These are phyloP conservation scores for Heliothis peltigera DNA, from an alignment of 2,888 invertebrate genomes.

Conservation along the genomic window DNA sequence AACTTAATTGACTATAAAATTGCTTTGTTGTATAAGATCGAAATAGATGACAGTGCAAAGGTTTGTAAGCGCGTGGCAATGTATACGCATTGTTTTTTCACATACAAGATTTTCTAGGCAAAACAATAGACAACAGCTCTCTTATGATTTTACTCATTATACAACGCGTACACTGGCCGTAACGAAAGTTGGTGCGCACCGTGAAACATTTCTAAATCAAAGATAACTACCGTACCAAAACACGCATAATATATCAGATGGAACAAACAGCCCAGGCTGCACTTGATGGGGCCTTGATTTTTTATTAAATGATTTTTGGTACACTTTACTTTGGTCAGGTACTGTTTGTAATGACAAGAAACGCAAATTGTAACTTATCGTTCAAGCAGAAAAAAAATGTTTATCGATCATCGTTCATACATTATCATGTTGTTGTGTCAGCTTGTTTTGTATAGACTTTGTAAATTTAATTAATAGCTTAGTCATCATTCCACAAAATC, in stretches of 20 bases:
- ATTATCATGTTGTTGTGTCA: not conserved
- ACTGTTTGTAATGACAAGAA: not conserved
- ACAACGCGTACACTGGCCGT: conserved; percentile 38
- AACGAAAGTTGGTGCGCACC: conserved; percentile 49
- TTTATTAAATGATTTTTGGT: not conserved
- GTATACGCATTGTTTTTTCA: conserved; percentile 49
- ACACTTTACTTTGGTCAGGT: too few relatives aligned
- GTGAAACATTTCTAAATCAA: conserved; percentile 43
- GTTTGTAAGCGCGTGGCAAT: conserved; percentile 34
- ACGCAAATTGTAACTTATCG: not conserved
- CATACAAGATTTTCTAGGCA: conserved; percentile 46
- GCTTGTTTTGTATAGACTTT: not conserved
- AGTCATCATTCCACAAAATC: not conserved
- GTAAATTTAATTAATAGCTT: not conserved
- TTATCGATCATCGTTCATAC: not conserved
- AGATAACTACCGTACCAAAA: conserved; percentile 40
- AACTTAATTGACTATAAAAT: conserved; percentile 4
- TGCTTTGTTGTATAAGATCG: conserved; percentile 8
- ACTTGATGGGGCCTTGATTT: conserved; percentile 4
- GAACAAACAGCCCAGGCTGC: conserved; percentile 9
- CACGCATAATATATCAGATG: conserved; percentile 17
- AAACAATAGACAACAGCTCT: conserved; percentile 52
- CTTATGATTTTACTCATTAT: conserved; percentile 45
- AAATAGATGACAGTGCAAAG: conserved; percentile 23
- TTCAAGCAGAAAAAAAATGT: not conserved